Base-by-base conservation (phyloP, 2,888 invertebrate genomes). In the Pseudococcus jackbeardsleyi region DNA sequence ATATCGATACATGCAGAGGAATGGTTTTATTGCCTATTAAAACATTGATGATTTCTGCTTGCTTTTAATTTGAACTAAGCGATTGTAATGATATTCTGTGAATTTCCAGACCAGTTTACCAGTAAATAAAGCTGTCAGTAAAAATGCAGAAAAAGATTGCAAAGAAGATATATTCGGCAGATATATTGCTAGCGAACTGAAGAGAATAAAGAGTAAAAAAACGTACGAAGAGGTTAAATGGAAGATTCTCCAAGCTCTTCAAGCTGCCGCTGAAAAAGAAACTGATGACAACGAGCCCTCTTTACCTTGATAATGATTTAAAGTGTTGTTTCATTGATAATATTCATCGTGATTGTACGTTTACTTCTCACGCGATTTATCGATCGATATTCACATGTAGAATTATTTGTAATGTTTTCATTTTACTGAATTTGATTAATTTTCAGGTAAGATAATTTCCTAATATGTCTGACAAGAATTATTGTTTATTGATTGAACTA, bases 161-260 rank as follows among this genome's bases (percentile, higher is more conserved):
- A 88, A 88, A 59, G 88, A 88, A 82, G 88, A 88, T 50, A 88
- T 88, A 19, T 88, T 88, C n/a, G 88, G 88, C 8, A 46, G 54
- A 22, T 88, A 88, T 33, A 54, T 88, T 19, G 88, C 88, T 8
- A 88, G 79, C 19, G 88, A 88, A 17, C 39, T 88, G 54, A 88
- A 88, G 39, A 48, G 88, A 54, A 88, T 88, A 26, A 88, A 88
- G n/a, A 88, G 79, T 82, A 88, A 88, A 48, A 88, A 88, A 82
- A 88, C 88, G 0, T 88, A 88, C 19, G 88, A 88, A 82, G 88
- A 88, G 39, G 88, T 88, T 2, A 88, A 88, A 59, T 88, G 88
- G 88, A 88, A 88, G 82, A 88, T 88, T 54, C 50, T 88, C 11
- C 88, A 88, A 88, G 79, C 88, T 5, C 22, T 88, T 26, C 88